Evolutionary conservation across 2,888 invertebrate species (phyloP).

Genomic region (Cremastinae sp.): DNA sequence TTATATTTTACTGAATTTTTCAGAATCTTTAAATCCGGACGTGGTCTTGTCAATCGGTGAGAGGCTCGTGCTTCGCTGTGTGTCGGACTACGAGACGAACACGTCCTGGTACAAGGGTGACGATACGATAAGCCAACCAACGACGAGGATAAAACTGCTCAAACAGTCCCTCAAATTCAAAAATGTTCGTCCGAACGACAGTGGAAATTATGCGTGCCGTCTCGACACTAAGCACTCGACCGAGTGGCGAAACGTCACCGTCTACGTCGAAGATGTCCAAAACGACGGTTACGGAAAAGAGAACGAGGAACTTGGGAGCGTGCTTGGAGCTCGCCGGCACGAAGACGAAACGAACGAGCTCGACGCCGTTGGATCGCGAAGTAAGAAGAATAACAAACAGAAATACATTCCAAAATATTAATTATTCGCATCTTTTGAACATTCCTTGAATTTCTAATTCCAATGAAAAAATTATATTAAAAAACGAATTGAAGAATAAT

Average conservation of each 20-base stretch:
- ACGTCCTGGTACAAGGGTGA: slow-evolving; percentile 75
- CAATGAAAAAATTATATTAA: neutral
- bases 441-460: neutral
- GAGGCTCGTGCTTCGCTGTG: slow-evolving; percentile 72
- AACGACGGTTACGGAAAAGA: slow-evolving; percentile 73
- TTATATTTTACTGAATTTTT: slow-evolving; percentile 57
- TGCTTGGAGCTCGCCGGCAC: slow-evolving; percentile 68
- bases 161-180: slow-evolving; percentile 73
- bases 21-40: slow-evolving; percentile 69
- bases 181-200: slow-evolving; percentile 69
- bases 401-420: too few species aligned
- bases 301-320: slow-evolving; percentile 66
- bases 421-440: too few species aligned
- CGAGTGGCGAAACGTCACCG: slow-evolving; percentile 73
- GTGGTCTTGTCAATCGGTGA: slow-evolving; percentile 69
- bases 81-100: slow-evolving; percentile 61
- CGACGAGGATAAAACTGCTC: slow-evolving; percentile 67
- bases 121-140: slow-evolving; percentile 61
- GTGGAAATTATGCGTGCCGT: slow-evolving; percentile 73
- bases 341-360: slow-evolving; percentile 77
- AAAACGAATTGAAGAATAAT: neutral
- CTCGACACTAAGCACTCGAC: slow-evolving; percentile 60
- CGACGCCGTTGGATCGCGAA: slow-evolving; percentile 71
- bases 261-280: slow-evolving; percentile 70
- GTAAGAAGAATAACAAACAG: slow-evolving; percentile 64